These are phyloP conservation scores for Sylvicola cinctus DNA, from an alignment of 2,888 invertebrate genomes.

Conservation along the genomic window DNA sequence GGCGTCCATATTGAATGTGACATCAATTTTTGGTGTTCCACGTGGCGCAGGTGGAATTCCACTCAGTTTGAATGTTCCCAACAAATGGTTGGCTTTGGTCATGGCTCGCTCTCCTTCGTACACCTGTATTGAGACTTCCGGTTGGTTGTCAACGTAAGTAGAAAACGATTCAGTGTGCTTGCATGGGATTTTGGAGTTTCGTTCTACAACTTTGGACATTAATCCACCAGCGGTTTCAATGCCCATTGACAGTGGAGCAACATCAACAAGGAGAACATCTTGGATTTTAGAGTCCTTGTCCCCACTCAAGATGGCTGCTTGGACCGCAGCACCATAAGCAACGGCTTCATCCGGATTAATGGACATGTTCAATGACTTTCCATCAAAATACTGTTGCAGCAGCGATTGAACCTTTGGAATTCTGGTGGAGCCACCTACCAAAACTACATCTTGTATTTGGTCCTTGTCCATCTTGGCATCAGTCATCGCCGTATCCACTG, in stretches of 20 bases:
- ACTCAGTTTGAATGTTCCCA: slow-evolving; percentile 48
- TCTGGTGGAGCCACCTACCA: slow-evolving; percentile 55
- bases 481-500: too few species aligned
- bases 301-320: too few species aligned
- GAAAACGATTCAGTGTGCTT: slow-evolving; percentile 31
- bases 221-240: slow-evolving; percentile 32
- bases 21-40: slow-evolving; percentile 44
- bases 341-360: too few species aligned
- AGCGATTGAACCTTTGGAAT: too few species aligned
- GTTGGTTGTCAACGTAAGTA: slow-evolving; percentile 39
- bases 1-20: too few species aligned
- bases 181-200: slow-evolving; percentile 29
- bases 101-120: too few species aligned
- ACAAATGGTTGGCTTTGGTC: slow-evolving; percentile 35
- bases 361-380: slow-evolving; percentile 40
- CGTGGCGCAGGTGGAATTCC: too few species aligned
- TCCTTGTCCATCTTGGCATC: too few species aligned
- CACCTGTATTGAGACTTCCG: slow-evolving; percentile 31
- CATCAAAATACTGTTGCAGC: slow-evolving; percentile 47
- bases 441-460: slow-evolving; percentile 47
- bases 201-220: slow-evolving; percentile 32
- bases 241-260: slow-evolving; percentile 28
- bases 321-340: slow-evolving; percentile 34
- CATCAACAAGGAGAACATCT: slow-evolving; percentile 36
- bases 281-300: too few species aligned